Base-by-base conservation (phyloP, 2,888 invertebrate species). In the Eupithecia subumbrata region DNA sequence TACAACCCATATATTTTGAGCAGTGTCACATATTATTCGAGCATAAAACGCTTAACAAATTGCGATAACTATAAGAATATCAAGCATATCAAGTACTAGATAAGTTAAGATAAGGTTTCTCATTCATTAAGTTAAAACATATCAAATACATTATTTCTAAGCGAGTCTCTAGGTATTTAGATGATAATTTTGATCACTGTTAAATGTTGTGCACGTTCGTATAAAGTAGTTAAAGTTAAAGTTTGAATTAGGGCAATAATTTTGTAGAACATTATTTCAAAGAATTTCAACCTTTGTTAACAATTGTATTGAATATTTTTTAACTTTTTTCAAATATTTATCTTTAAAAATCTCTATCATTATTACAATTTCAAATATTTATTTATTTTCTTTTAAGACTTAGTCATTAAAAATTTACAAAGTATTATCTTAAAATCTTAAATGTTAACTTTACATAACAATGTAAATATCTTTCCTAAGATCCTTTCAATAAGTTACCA, bases 151-250 rank as follows among this genome's bases (percentile, higher is more conserved):
- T 85, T 82, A 86, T 84, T 82, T 82, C 80, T 88, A 88, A 87
- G 83, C 82, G 82, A 82, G 84, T 82, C 85, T 91, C 89, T 89
- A 89, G 91, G 92, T 90, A 85, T 91, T 90, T 92, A 92, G 89
- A 84, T 83, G 88, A 89, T 92, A 92, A 91, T 89, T 93, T 92
- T 91, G 91, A 91, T 93, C 95, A 95, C 95, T 95, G 95, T 95
- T 95, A 94, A 94, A 94, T 94, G 95, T 95, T 93, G 93, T 94
- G 95, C 95, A 95, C 95, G 88, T 92, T 92, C 88, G 87, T 91
- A 90, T 89, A 85, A 80, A 79, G 89, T 92, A 92, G 91, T 85
- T 84, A 87, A 89, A 85, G 25, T 87, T 84, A 88, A 89, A 85
- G 22, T 87, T 90, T 88, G 89, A 82, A 90, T 89, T 92, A 92